Conservation (phyloP, 1,140 invertebrate genomes). For the Zaprionus camerounensis region DNA sequence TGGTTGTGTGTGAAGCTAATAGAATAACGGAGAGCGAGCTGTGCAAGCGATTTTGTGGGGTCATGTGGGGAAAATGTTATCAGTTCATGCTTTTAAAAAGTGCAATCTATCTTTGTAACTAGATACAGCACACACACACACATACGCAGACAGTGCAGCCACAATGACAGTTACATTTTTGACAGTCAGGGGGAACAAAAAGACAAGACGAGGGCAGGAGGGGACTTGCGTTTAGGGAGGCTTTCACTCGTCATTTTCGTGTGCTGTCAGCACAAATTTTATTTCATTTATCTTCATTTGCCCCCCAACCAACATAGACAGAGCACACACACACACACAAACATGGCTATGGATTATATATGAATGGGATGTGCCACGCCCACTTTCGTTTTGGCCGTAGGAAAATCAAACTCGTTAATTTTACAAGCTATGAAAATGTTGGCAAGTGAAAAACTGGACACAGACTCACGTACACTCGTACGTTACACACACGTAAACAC, state of each 20-base stretch:
- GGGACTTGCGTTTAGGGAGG: constrained; percentile 9
- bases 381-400: constrained; percentile 18
- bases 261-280: constrained; percentile 72
- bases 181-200: constrained; percentile 22
- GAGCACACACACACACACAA: constrained; percentile 16
- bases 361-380: background rate
- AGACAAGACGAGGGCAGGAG: background rate
- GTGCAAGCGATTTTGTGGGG: constrained; percentile 4
- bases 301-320: constrained; percentile 22
- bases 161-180: constrained; percentile 47
- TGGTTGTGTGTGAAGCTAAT: constrained; percentile 4
- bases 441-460: constrained; percentile 48
- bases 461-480: constrained; percentile 5
- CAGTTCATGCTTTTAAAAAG: constrained; percentile 76
- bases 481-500: constrained; percentile 14
- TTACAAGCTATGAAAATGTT: constrained; percentile 70
- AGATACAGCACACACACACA: constrained; percentile 29
- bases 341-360: constrained; percentile 23
- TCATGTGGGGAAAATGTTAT: constrained; percentile 44
- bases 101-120: constrained; percentile 76
- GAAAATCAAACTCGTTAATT: constrained; percentile 77
- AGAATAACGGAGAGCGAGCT: background rate
- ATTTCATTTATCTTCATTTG: constrained; percentile 82
- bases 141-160: constrained; percentile 33
- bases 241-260: constrained; percentile 62